Evolutionary conservation across 2,113 vertebrate species (phyloP), one percentile per base, ranked within the genome.

Genomic region (Penelope pileata): DNA sequence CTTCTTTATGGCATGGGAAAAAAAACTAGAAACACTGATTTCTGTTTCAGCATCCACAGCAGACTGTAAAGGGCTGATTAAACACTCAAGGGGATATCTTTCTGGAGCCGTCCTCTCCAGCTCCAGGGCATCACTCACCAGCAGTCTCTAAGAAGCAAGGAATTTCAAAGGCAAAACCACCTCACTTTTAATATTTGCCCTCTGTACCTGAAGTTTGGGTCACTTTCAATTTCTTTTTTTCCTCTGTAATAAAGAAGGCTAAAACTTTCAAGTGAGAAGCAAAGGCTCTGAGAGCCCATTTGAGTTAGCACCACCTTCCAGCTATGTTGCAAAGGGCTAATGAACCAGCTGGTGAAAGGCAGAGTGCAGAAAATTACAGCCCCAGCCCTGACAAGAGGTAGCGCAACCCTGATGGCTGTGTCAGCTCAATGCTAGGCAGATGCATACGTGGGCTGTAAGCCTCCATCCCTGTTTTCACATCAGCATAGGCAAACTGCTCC

Each of bases 111-210:
- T 86, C 90, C 94, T 91, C 85, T 87, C 58, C 87, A 91, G 85
- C 93, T 93, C 82, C 89, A 74, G 88, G 93, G 88, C 94, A 95
- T 95, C 78, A 8, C 91, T 92, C 86, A 83, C 81, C 70, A 92
- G 53, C 67, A 87, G 58, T 26, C 81, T 78, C 64, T 90, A 78
- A 90, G 91, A 34, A 96, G 77, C 4, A 3, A 88, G 73, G 64
- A 84, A 88, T 94, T 95, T 97, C 88, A 96, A 97, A 96, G 91
- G 94, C 64, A 81, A 83, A 90, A 93, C 45, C 86, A 83, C 80
- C 73, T 78, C 42, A 47, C 73, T 96, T 95, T 96, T 78, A 94
- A 90, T 94, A 93, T 88, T 90, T 88, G 92, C 88, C 94, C 83
- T 93, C 88, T 83, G 73, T 93, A 83, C 92, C 77, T 92, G 86